Conservation (phyloP, 2,797 vertebrate species). For the Aulostomus chinensis region DNA sequence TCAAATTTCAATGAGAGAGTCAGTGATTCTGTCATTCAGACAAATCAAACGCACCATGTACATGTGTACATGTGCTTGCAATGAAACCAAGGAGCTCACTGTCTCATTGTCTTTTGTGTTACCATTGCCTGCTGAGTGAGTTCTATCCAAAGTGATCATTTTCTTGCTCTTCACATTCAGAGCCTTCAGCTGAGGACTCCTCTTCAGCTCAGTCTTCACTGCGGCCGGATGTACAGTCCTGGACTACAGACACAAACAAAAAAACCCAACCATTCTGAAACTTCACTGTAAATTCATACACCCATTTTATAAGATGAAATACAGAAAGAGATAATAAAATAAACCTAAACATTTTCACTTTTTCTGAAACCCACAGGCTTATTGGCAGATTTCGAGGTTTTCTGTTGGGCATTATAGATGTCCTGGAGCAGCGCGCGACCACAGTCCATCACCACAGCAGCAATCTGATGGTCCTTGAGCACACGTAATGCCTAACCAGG, state of each 20-base stretch:
- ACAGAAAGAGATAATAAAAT: neutral
- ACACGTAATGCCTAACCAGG: slow-evolving; percentile 79
- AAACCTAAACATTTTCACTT: neutral
- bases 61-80: too few species aligned
- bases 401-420: slow-evolving; percentile 54
- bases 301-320: neutral
- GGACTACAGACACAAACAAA: slow-evolving; percentile 16
- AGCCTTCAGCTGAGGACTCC: slow-evolving; percentile 78
- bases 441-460: slow-evolving; percentile 81
- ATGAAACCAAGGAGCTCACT: neutral
- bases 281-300: neutral
- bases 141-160: slow-evolving; percentile 29
- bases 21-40: too few species aligned
- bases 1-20: too few species aligned
- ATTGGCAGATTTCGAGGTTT: slow-evolving; percentile 15
- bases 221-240: slow-evolving; percentile 8
- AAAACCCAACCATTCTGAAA: slow-evolving; percentile 4
- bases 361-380: slow-evolving; percentile 59
- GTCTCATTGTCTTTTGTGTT: slow-evolving; percentile 25
- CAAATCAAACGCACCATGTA: too few species aligned
- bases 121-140: slow-evolving; percentile 29
- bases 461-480: slow-evolving; percentile 81
- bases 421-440: slow-evolving; percentile 85
- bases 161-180: slow-evolving; percentile 79
- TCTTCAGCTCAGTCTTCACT: slow-evolving; percentile 64